Conservation (phyloP, 2,113 vertebrate genomes). For the Conger conger region DNA sequence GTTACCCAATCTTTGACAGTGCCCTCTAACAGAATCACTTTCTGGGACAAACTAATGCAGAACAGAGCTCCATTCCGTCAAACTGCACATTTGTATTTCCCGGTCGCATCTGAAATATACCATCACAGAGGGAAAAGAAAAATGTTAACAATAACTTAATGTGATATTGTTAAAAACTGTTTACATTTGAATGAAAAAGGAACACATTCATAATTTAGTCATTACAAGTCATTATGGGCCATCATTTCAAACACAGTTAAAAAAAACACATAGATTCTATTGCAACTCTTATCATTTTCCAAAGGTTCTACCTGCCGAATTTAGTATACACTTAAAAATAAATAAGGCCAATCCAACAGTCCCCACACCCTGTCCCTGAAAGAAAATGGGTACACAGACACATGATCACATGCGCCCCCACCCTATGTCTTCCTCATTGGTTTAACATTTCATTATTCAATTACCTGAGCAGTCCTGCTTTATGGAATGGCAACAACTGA, state of each 20-base stretch:
- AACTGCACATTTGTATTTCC: too few relatives aligned
- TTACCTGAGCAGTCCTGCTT: slow-evolving; percentile 74
- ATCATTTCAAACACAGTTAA: neutral
- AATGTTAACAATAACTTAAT: neutral
- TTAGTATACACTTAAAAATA: neutral
- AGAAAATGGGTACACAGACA: neutral
- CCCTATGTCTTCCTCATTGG: slow-evolving; percentile 42
- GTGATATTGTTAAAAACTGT: neutral
- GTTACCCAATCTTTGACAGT: neutral
- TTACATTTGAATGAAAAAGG: neutral
- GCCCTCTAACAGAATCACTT: neutral
- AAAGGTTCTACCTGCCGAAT: neutral
- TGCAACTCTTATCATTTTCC: slow-evolving; percentile 52
- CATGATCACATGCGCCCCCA: slow-evolving; percentile 32
- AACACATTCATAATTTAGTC: neutral
- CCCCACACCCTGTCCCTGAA: too few relatives aligned
- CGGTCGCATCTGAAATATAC: neutral
- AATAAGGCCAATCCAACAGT: slow-evolving; percentile 46
- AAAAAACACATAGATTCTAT: slow-evolving; percentile 48
- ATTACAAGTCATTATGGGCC: neutral
- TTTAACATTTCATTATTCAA: slow-evolving; percentile 51
- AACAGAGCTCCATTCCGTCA: neutral
- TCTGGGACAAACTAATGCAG: neutral
- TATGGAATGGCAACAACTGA: slow-evolving; percentile 75
- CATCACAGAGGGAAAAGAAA: neutral